Conservation (phyloP, 2,888 invertebrate genomes). For the Thera obeliscata region DNA sequence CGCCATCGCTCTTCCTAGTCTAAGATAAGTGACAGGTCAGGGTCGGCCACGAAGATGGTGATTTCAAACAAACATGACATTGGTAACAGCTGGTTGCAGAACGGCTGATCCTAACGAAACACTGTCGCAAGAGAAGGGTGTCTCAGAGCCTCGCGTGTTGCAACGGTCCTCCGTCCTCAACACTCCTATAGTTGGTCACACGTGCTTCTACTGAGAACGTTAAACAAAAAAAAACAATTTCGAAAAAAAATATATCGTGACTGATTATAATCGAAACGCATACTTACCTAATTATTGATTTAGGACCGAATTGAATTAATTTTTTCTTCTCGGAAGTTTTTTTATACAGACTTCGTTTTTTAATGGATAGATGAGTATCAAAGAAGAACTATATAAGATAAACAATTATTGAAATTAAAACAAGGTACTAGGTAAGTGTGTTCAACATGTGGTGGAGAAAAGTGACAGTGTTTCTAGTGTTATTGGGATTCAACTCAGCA, state of each 20-base stretch:
- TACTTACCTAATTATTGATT: not conserved
- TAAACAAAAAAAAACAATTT: not conserved
- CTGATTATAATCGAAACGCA: not conserved
- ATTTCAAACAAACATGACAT: constrained; percentile 22
- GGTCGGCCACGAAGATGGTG: constrained; percentile 18
- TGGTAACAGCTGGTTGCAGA: constrained; percentile 29
- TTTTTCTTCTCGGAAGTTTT: too few relatives aligned
- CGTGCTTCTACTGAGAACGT: constrained; percentile 6
- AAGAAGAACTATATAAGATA: too few relatives aligned
- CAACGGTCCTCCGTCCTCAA: constrained; percentile 19
- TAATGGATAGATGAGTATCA: too few relatives aligned
- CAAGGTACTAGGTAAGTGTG: not conserved
- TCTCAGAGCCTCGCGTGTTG: constrained; percentile 24
- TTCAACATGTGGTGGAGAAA: constrained; percentile 39
- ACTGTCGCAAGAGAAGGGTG: constrained; percentile 35
- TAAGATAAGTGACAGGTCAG: constrained; percentile 14
- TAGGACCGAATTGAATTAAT: not conserved
- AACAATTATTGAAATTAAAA: not conserved
- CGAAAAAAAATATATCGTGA: not conserved
- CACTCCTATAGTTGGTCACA: constrained; percentile 17
- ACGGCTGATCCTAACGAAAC: constrained; percentile 23
- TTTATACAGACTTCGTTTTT: too few relatives aligned
- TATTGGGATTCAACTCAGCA: constrained; percentile 37
- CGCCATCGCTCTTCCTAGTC: not conserved
- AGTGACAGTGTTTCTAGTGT: constrained; percentile 40